Conservation (phyloP, 2,113 vertebrate genomes). For the Cynoglossus semilaevis region DNA sequence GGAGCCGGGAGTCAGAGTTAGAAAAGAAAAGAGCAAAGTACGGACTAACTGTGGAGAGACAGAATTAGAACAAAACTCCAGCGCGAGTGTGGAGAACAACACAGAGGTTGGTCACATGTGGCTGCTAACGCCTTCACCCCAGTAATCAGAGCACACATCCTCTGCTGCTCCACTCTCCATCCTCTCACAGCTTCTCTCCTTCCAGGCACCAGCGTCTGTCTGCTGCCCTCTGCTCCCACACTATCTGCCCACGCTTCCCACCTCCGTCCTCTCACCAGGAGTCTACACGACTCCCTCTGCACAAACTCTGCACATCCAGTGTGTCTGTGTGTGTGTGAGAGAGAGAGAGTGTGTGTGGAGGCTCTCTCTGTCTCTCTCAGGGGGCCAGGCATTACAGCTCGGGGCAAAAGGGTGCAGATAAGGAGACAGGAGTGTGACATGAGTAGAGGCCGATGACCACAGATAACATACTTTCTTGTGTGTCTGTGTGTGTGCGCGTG, state of each 20-base stretch:
- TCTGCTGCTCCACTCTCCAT: constrained; percentile 30
- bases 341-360: no score
- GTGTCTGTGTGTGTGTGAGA: background rate
- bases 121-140: constrained; percentile 51
- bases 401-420: constrained; percentile 64
- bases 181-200: constrained; percentile 30
- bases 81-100: constrained; percentile 15
- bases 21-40: constrained; percentile 20
- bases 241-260: constrained; percentile 58
- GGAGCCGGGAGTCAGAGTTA: constrained; percentile 31
- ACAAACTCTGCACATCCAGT: constrained; percentile 6
- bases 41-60: constrained; percentile 16
- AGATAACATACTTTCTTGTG: constrained; percentile 51
- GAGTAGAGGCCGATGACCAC: constrained; percentile 57
- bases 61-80: constrained; percentile 39
- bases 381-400: constrained; percentile 58
- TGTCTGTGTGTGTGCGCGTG: constrained; percentile 18
- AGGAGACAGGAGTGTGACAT: constrained; percentile 69
- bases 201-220: constrained; percentile 56
- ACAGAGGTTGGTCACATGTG: constrained; percentile 49
- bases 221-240: constrained; percentile 62
- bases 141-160: constrained; percentile 62
- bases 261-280: constrained; percentile 16
- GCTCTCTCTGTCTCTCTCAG: constrained; percentile 32
- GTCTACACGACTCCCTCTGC: background rate